Evolutionary conservation across 2,797 vertebrate species (phyloP).

Genomic region (Gymnoscopelus braueri): DNA sequence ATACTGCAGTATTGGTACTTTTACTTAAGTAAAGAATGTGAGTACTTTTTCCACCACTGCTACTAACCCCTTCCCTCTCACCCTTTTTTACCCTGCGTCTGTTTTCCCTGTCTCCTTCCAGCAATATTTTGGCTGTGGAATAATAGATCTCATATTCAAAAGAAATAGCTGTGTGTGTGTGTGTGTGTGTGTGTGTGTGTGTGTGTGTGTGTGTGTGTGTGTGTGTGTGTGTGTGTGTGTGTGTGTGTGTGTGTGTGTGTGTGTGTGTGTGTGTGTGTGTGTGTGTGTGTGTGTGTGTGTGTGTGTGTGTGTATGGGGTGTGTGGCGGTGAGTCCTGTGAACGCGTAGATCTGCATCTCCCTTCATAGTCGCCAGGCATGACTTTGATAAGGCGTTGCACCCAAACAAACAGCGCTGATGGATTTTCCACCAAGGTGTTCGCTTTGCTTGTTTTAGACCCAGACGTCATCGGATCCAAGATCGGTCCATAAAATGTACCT

Average conservation of each 20-base stretch:
- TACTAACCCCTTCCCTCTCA: constrained; percentile 5
- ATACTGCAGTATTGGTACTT: too few relatives aligned
- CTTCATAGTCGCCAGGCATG: constrained; percentile 11
- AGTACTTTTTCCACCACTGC: too few relatives aligned
- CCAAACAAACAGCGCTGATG: constrained; percentile 26
- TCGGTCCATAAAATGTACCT: background rate
- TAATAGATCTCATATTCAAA: constrained; percentile 12
- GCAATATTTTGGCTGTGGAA: constrained; percentile 20
- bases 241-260: too few relatives aligned
- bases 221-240: too few relatives aligned
- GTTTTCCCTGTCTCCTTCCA: constrained; percentile 13
- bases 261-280: too few relatives aligned
- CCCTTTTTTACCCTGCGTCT: constrained; percentile 29
- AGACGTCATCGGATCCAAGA: background rate
- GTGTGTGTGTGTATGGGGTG: too few relatives aligned
- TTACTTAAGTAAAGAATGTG: too few relatives aligned
- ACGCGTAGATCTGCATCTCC: constrained; percentile 24
- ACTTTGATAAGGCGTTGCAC: constrained; percentile 14
- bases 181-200: too few relatives aligned
- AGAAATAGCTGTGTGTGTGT: constrained; percentile 6
- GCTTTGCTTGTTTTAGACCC: background rate
- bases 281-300: too few relatives aligned
- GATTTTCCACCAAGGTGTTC: background rate
- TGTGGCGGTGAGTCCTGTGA: background rate
- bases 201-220: too few relatives aligned